Percentiles rank a stretch among this genome's conserved stretches.
These are phyloP conservation scores for Drosophila algonquin DNA, from an alignment of 2,888 invertebrate species.

Conservation along the genomic window DNA sequence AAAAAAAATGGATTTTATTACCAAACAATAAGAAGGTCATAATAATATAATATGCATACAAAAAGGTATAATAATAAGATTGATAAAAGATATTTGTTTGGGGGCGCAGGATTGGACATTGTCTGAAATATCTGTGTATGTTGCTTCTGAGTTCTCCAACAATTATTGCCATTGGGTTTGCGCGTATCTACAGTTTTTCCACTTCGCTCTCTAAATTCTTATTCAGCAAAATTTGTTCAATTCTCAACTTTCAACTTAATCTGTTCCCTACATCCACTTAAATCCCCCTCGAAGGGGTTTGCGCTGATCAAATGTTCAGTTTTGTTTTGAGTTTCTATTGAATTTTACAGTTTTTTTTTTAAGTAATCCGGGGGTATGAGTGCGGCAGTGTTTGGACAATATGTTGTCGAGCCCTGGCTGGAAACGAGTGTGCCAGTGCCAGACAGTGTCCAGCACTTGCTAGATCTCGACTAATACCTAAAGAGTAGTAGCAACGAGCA, in stretches of 20 bases:
- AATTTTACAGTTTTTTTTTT: neutral
- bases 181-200: neutral
- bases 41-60: constrained; percentile 27
- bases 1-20: constrained; percentile 41
- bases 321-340: neutral
- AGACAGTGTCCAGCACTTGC: neutral
- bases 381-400: neutral
- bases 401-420: neutral
- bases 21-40: constrained; percentile 49
- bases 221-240: neutral
- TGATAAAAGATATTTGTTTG: constrained; percentile 32
- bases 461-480: constrained; percentile 1
- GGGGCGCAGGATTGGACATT: neutral
- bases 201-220: constrained; percentile 1
- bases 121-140: neutral
- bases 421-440: neutral
- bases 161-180: constrained; percentile 2
- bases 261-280: neutral
- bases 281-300: neutral
- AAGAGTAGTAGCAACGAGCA: constrained; percentile 18
- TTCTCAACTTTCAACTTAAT: neutral
- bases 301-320: neutral
- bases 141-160: neutral
- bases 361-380: neutral
- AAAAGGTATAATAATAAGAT: constrained; percentile 15